Base-by-base conservation (phyloP, 2,113 vertebrate species). In the Leucosticte australis region DNA sequence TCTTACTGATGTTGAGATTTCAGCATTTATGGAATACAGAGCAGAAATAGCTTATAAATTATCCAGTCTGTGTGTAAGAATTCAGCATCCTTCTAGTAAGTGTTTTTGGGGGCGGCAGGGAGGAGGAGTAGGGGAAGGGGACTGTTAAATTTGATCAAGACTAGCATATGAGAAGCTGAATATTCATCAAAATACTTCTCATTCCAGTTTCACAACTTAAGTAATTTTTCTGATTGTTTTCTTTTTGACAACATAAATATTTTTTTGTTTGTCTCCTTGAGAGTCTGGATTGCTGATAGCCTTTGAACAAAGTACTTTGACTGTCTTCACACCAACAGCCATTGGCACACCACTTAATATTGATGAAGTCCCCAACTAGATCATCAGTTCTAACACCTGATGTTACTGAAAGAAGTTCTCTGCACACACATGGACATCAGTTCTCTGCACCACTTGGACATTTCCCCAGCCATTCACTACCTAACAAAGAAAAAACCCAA, bases 1-100 rank as follows among this genome's bases (percentile, higher is more conserved):
- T 89, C 69, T 91, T 87, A 89, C 30, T 67, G 64, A 84, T 84
- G 90, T 18, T 74, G 69, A 91, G 52, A 78, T 89, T 78, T 89
- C 11, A 1, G 16, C 70, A 89, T 13, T 42, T 56, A 96, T 56
- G 65, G n/a, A 87, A 81, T 53, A 56, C 53, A 41, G 49, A 76
- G 60, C 5, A 91, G 69, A 92, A 89, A 70, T 19, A 71, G 35
- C 47, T 91, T 75, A 84, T 22, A 74, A 89, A 70, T 84, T 78
- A 91, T n/a, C 73, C 47, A 89, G 27, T 33, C 81, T 75, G 27
- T 20, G 35, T 9, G 2, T 59, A 89, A 60, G 53, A 76, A 83
- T 28, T 67, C 87, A 81, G 50, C 1, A 9, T 47, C 44, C 37
- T 56, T 52, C 35, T 24, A 49, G 6, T 16, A 67, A 71, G 22